Evolutionary conservation across 2,797 vertebrate species (phyloP).

Genomic region (Hydrolagus colliei): DNA sequence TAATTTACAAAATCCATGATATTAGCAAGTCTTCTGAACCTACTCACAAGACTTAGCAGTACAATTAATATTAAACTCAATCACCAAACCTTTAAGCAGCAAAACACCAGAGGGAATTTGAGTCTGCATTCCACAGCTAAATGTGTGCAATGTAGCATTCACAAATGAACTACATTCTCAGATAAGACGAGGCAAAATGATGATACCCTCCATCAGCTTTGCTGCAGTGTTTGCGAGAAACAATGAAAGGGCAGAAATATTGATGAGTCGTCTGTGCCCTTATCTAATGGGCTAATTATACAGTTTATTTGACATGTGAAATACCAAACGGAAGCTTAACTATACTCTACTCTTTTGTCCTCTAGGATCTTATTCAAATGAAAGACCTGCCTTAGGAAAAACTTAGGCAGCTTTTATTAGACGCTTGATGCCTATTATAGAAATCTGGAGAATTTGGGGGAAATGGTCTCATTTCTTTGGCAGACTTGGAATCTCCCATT

Average conservation of each 20-base stretch:
- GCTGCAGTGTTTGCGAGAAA: background rate
- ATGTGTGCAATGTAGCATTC: constrained; percentile 54
- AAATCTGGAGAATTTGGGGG: background rate
- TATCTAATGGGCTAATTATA: background rate
- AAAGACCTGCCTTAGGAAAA: background rate
- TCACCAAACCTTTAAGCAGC: background rate
- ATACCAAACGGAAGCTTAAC: background rate
- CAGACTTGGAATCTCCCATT: background rate
- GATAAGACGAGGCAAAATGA: constrained; percentile 41
- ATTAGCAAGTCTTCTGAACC: constrained; percentile 26
- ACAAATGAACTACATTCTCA: constrained; percentile 63
- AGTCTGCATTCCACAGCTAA: constrained; percentile 55
- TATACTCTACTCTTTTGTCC: background rate
- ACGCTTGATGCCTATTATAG: background rate
- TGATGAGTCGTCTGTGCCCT: background rate
- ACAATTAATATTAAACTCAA: constrained; percentile 19
- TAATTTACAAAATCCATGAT: constrained; percentile 4
- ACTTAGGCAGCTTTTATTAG: background rate
- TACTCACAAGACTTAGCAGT: constrained; percentile 13
- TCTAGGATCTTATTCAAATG: background rate
- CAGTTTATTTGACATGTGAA: background rate
- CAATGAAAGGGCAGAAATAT: background rate
- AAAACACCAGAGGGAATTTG: constrained; percentile 48
- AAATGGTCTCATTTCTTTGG: background rate
- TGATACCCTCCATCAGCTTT: background rate